These are phyloP conservation scores for Temnothorax rugatulus DNA, from an alignment of 2,888 invertebrate genomes.

Conservation along the genomic window DNA sequence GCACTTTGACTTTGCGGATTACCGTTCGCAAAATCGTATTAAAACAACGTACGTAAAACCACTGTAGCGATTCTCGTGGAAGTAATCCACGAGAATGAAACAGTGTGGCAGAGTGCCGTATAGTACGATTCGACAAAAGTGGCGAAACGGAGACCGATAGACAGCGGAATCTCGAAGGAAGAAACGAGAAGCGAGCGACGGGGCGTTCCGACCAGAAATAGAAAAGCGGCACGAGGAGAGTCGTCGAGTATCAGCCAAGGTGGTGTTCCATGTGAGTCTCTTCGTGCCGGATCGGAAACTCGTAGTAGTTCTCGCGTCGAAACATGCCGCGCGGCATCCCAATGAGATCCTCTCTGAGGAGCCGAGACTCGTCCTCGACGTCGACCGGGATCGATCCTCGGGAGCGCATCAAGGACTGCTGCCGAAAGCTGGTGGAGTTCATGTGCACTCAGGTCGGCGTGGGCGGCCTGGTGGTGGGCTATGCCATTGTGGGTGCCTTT, in stretches of 20 bases:
- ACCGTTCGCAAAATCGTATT: neutral
- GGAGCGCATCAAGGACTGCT: slow-evolving; percentile 94
- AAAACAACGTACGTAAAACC: neutral
- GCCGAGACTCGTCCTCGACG: slow-evolving; percentile 89
- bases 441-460: slow-evolving; percentile 97
- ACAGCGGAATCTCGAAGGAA: slow-evolving; percentile 36
- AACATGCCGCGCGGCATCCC: slow-evolving; percentile 77
- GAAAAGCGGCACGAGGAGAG: slow-evolving; percentile 72
- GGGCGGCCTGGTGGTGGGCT: slow-evolving; percentile 94
- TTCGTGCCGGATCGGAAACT: slow-evolving; percentile 11
- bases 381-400: slow-evolving; percentile 90
- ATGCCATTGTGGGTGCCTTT: slow-evolving; percentile 94
- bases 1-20: neutral
- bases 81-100: neutral
- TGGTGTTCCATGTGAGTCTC: slow-evolving; percentile 64
- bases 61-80: neutral
- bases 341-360: slow-evolving; percentile 88
- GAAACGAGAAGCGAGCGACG: slow-evolving; percentile 56
- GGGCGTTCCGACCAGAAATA: slow-evolving; percentile 71
- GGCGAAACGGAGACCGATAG: slow-evolving; percentile 58
- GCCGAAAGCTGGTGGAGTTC: slow-evolving; percentile 94
- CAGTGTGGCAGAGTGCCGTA: neutral
- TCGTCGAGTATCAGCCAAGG: slow-evolving; percentile 64
- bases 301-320: slow-evolving; percentile 25
- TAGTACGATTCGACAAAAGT: neutral